Conservation (phyloP, 2,113 vertebrate genomes). For the Micromys minutus region DNA sequence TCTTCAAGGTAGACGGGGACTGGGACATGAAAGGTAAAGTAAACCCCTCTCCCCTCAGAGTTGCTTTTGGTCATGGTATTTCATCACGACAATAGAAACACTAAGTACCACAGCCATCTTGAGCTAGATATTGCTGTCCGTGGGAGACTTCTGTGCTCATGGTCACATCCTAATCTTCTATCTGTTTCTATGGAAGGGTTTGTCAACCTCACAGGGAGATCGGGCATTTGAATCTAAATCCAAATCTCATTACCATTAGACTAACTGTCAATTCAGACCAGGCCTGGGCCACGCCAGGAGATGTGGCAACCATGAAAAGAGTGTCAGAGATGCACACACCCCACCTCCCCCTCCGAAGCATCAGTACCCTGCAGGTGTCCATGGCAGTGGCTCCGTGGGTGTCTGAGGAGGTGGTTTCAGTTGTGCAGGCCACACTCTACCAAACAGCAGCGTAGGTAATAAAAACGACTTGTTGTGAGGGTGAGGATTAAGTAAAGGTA, state of each 20-base stretch:
- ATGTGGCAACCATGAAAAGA: too few relatives aligned
- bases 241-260: neutral
- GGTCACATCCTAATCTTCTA: neutral
- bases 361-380: rapidly evolving
- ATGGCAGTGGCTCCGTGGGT: neutral
- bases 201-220: neutral
- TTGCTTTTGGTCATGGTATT: neutral
- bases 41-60: neutral
- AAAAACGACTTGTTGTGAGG: neutral
- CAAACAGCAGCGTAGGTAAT: neutral
- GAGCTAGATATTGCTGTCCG: neutral
- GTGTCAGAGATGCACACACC: rapidly evolving
- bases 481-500: neutral
- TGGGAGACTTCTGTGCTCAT: neutral
- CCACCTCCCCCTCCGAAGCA: rapidly evolving
- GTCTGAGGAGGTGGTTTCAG: neutral
- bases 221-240: neutral
- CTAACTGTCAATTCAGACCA: neutral
- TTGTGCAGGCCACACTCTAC: neutral
- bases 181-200: neutral
- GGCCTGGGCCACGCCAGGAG: neutral
- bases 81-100: neutral
- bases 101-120: neutral
- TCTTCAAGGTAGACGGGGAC: neutral
- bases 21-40: neutral